Base-by-base conservation (phyloP, 2,888 invertebrate genomes). In the Chloroclysta siterata region DNA sequence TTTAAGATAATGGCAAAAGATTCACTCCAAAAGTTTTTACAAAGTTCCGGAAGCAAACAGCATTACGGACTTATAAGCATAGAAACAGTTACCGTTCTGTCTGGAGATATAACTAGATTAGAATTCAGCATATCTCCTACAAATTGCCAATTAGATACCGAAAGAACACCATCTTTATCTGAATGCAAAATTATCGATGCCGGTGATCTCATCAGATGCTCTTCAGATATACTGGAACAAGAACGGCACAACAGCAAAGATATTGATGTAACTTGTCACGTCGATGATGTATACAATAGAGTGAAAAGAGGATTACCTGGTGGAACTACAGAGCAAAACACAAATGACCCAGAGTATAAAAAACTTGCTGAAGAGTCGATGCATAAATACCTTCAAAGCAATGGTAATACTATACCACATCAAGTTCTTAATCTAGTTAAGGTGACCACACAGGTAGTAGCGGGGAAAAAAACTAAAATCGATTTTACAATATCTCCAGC, bases 351-450 rank as follows among this genome's bases (percentile, higher is more conserved):
- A 0, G 70, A 74, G 53, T 72, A 74, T 28, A 67, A 22, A 48
- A 14, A 47, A 10, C 56, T 80, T 10, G 79, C 77, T 44, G 61
- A 75, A 54, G 66, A 73, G 33, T 78, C 77, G 0, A 63, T 81
- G 54, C 56, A 48, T 17, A 71, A 75, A 55, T 77, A 73, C 55
- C 36, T 72, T 2, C 22, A 53, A 51, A 52, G 54, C 0, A 53
- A 28, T n/a, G 72, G 63, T 0, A 69, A 15, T 0, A 53, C 56
- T 0, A 17, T 63, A 7, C 39, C 63, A 3, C 65, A 74, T 28
- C n/a, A 51, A 60, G 56, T 78, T 10, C 5, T 61, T 0, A 5
- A 4, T 0, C 56, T 82, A 13, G 53, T 60, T 11, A 71, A 64
- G 29, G 82, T 76, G 0, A 56, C 64, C 0, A 75, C 70, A 0